Conservation (phyloP, 2,888 invertebrate genomes). For the Brachylomia viminalis region DNA sequence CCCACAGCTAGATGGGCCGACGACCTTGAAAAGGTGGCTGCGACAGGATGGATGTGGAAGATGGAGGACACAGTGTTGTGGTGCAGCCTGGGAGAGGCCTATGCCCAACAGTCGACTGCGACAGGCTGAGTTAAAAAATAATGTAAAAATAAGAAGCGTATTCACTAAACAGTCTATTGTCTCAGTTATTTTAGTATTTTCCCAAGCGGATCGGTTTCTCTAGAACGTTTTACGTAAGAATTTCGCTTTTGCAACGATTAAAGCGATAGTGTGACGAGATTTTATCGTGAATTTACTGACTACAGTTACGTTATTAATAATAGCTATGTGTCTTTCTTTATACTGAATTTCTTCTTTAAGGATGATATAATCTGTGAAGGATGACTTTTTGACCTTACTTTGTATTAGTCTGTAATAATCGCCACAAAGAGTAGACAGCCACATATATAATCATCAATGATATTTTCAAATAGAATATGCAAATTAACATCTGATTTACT, state of each 20-base stretch:
- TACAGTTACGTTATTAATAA: not conserved
- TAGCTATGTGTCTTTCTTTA: not conserved
- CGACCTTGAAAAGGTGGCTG: not conserved
- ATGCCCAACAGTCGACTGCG: not conserved
- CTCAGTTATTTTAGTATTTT: conserved; percentile 29
- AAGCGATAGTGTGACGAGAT: not conserved
- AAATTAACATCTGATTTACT: not conserved
- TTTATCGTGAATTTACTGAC: not conserved
- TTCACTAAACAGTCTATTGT: conserved; percentile 33
- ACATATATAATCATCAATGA: not conserved
- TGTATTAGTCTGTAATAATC: too few species aligned
- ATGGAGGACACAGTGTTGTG: not conserved
- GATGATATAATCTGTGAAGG: not conserved
- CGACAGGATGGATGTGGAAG: not conserved
- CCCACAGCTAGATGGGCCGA: not conserved
- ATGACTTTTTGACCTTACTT: too few species aligned
- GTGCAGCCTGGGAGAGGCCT: not conserved
- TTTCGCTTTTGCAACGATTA: conserved; percentile 40
- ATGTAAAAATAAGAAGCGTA: not conserved
- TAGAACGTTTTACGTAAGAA: conserved; percentile 34
- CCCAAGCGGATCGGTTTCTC: conserved; percentile 56
- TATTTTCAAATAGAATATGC: not conserved
- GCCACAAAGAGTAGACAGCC: too few species aligned
- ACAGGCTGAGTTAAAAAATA: not conserved
- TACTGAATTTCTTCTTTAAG: not conserved